These are phyloP conservation scores for Gymnobelideus leadbeateri DNA, from an alignment of 2,113 vertebrate species.

Conservation along the genomic window DNA sequence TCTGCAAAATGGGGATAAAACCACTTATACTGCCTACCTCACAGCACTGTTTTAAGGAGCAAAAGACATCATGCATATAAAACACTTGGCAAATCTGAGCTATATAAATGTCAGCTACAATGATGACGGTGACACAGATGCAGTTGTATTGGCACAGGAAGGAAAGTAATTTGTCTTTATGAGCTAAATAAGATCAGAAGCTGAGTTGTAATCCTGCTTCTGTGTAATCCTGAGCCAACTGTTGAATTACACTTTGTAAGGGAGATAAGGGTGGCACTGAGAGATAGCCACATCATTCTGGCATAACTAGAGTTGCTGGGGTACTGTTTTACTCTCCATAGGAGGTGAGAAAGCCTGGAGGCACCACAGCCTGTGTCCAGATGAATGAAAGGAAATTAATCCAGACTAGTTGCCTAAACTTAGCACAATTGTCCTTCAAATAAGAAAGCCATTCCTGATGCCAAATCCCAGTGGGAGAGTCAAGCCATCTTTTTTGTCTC, in stretches of 20 bases:
- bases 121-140: background rate
- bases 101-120: background rate
- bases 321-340: background rate
- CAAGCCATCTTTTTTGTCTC: background rate
- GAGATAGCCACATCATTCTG: background rate
- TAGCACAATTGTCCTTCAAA: background rate
- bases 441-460: slow-evolving; percentile 24
- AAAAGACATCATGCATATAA: background rate
- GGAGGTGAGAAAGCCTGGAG: background rate
- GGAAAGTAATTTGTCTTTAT: slow-evolving; percentile 12
- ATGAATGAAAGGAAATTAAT: slow-evolving; percentile 50
- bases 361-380: slow-evolving; percentile 39
- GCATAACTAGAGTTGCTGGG: slow-evolving; percentile 21
- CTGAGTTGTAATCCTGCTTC: background rate
- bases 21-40: background rate
- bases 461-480: slow-evolving; percentile 1
- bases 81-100: background rate
- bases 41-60: background rate
- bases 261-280: slow-evolving; percentile 23
- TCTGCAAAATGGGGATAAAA: background rate
- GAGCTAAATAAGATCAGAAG: background rate
- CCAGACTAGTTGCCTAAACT: slow-evolving; percentile 52
- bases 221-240: background rate
- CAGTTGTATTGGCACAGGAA: background rate
- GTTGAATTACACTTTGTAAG: slow-evolving; percentile 39